Evolutionary conservation across 1,140 invertebrate genomes (phyloP), one percentile per base, ranked within the genome.

Genomic region (Cherax quadricarinatus): DNA sequence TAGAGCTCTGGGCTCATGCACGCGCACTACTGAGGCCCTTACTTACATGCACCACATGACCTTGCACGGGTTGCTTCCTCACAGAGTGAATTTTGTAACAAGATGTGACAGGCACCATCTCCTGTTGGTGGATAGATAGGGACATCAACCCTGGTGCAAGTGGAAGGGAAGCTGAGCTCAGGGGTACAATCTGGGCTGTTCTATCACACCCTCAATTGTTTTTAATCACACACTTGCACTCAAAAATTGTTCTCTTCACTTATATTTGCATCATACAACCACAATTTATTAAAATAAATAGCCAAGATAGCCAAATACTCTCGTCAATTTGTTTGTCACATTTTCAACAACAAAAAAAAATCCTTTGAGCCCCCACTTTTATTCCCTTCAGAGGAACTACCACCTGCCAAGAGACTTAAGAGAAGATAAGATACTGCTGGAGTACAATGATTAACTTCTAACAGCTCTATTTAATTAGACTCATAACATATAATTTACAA

Each of bases 81-180:
- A 92, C 80, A 57, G 86, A 88, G 41, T 92, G 80, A 88, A 92
- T 92, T 84, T 73, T 92, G 91, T 88, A 88, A 84, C 80, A 83
- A 84, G 91, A 92, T 41, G 86, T 88, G 66, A 92, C 80, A 88
- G 86, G 48, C 79, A 92, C 66, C 86, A 88, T 83, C 86, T 60
- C 91, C 91, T 92, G 91, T 88, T 92, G 89, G 89, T 91, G 91
- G 78, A 88, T 24, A 92, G 86, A 92, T 81, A 88, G 48, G 84
- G 49, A n/a, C 75, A 91, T 82, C 60, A 86, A 86, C 41, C 84
- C 83, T 66, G 12, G 57, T 62, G 21, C 41, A 87, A 41, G 73
- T 87, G 62, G 66, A 49, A 7, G 79, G 60, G 9, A 21, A 83
- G 24, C 62, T 75, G 70, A 75, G 70, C 70, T 75, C 12, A n/a